Conservation (phyloP, 2,888 invertebrate species). For the Microplitis deprimator region DNA sequence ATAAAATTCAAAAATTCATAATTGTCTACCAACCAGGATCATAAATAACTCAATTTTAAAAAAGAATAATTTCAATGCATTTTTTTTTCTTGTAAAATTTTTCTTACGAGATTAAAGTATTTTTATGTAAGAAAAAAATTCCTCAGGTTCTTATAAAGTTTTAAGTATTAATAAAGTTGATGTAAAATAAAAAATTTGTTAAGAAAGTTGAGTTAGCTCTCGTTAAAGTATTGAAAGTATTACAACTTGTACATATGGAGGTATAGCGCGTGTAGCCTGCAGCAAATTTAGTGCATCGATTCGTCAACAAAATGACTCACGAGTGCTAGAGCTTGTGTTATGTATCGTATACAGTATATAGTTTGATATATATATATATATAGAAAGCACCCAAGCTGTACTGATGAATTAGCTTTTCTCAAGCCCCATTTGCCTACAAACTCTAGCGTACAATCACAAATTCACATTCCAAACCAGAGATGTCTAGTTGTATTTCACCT, state of each 20-base stretch:
- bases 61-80: too few species aligned
- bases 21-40: too few species aligned
- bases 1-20: too few species aligned
- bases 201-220: neutral
- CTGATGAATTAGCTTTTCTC: conserved; percentile 26
- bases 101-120: too few species aligned
- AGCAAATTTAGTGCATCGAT: conserved; percentile 10
- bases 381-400: neutral
- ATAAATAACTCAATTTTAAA: too few species aligned
- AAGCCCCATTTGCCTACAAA: conserved; percentile 14
- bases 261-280: neutral
- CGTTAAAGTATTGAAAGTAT: neutral
- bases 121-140: neutral
- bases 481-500: neutral
- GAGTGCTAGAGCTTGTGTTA: neutral
- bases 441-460: conserved; percentile 18
- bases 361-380: neutral
- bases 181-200: too few species aligned
- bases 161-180: neutral
- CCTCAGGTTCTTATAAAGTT: neutral
- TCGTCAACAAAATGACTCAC: neutral
- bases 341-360: neutral
- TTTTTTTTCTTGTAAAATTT: neutral
- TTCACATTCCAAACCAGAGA: neutral
- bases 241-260: neutral